phyloP scores from a whole-genome alignment of 2,113 vertebrate genomes.

The Henicopernis longicauda region DNA sequence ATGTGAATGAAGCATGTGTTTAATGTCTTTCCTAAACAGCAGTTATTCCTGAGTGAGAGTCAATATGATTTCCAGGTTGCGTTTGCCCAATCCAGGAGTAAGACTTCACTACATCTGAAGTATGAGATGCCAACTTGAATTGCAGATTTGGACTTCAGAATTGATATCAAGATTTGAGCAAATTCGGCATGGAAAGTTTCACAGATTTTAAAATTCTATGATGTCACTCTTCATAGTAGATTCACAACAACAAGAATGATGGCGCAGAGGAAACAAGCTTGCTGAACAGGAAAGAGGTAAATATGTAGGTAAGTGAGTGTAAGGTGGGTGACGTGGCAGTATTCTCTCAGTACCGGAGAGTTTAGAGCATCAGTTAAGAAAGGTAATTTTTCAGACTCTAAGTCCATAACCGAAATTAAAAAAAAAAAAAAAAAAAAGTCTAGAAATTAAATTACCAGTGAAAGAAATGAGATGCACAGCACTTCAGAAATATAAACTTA shows the following conservation, averaged over 20 bases:
- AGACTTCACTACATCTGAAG: neutral
- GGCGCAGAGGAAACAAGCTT: neutral
- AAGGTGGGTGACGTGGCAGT: neutral
- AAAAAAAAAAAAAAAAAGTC: neutral
- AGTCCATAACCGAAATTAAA: neutral
- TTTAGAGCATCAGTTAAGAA: neutral
- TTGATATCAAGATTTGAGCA: neutral
- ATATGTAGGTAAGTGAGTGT: neutral
- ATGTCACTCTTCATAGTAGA: neutral
- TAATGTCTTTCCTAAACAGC: neutral
- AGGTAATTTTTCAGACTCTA: neutral
- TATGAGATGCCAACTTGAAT: neutral
- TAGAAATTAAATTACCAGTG: neutral
- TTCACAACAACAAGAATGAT: neutral
- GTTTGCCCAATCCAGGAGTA: neutral
- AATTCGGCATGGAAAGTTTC: neutral
- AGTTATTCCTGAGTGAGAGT: neutral
- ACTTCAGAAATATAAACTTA: neutral
- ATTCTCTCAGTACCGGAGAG: neutral
- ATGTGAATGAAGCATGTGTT: neutral
- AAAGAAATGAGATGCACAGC: neutral
- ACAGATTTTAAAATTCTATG: neutral
- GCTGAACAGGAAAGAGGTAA: neutral
- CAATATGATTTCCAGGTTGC: neutral
- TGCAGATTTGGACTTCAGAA: neutral